A percentile compares a stretch with the other conserved stretches of the same genome.
phyloP scores from a whole-genome alignment of 1,140 invertebrate species.

The Chironomus striatipennis region DNA sequence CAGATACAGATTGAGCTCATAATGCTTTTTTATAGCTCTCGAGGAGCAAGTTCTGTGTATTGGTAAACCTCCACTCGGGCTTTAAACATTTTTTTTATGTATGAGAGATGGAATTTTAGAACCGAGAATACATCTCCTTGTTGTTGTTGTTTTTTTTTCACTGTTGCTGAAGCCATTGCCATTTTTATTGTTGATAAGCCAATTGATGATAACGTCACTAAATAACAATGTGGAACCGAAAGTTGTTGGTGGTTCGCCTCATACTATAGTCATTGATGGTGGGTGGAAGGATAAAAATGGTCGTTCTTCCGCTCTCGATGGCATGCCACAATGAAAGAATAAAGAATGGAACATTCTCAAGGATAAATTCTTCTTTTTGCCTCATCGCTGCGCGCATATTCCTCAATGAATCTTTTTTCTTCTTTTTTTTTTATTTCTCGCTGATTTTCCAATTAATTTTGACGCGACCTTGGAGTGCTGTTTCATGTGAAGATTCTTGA shows the following conservation, averaged over 20 bases:
- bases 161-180: not conserved
- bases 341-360: not conserved
- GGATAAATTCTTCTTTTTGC: not conserved
- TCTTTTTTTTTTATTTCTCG: not conserved
- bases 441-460: conserved; percentile 14
- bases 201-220: not conserved
- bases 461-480: not conserved
- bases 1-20: not conserved
- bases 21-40: not conserved
- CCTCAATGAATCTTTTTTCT: not conserved
- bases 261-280: not conserved
- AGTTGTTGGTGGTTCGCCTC: not conserved
- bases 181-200: conserved; percentile 14
- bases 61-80: not conserved
- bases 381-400: not conserved
- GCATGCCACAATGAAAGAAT: not conserved
- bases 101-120: not conserved
- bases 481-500: not conserved
- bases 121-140: not conserved
- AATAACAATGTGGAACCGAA: not conserved
- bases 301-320: not conserved
- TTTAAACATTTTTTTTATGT: no score
- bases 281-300: not conserved
- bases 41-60: not conserved
- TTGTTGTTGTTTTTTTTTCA: no score